These are phyloP conservation scores for Cephalopachus bancanus DNA, from an alignment of 2,797 vertebrate genomes.

Conservation along the genomic window DNA sequence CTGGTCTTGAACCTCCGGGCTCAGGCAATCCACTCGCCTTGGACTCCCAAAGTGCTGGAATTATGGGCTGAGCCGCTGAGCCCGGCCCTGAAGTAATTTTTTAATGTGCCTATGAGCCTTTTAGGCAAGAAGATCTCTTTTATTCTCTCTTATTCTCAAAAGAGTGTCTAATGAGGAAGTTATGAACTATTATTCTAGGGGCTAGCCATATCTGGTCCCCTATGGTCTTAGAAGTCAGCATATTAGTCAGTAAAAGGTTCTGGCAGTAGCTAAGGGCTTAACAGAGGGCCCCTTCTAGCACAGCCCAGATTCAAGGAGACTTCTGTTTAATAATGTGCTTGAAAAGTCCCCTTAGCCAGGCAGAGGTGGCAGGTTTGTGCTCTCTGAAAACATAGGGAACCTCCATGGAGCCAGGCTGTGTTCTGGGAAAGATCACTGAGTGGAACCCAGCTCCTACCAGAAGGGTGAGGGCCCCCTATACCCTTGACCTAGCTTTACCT, in stretches of 20 bases:
- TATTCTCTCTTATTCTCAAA: not conserved
- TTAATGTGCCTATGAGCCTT: not conserved
- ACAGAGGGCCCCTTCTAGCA: not conserved
- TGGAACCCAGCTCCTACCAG: not conserved
- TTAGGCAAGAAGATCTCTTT: not conserved
- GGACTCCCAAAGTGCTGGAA: too few species aligned
- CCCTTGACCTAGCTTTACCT: not conserved
- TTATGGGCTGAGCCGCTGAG: too few species aligned
- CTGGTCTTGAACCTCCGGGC: too few species aligned
- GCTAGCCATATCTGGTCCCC: not conserved
- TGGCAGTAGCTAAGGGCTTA: not conserved
- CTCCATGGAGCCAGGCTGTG: not conserved
- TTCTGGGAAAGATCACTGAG: not conserved
- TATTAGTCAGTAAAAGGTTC: not conserved
- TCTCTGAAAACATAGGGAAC: not conserved
- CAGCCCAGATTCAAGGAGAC: not conserved
- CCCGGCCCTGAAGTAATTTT: not conserved
- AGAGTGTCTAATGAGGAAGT: not conserved
- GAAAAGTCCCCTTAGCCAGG: not conserved
- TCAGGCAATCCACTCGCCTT: too few species aligned
- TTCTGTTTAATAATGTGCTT: not conserved
- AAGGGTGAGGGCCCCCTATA: not conserved
- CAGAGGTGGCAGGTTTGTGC: not conserved
- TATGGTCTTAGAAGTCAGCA: not conserved
- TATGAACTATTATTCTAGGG: not conserved